These are phyloP conservation scores for Ptilonorhynchus violaceus DNA, from an alignment of 2,113 vertebrate genomes.

Conservation along the genomic window DNA sequence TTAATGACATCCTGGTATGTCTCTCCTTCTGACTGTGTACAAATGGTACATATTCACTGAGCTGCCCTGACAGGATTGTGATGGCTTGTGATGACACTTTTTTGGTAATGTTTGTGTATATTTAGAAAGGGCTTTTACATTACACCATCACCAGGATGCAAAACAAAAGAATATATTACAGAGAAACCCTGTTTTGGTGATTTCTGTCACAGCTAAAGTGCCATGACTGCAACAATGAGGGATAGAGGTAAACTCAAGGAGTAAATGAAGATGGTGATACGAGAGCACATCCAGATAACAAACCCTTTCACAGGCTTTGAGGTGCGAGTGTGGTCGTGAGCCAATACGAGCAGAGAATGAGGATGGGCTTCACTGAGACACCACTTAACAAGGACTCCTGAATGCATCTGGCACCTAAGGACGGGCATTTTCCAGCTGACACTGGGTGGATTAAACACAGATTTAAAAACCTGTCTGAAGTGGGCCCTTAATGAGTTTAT, in stretches of 20 bases:
- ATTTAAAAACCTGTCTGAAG: not conserved
- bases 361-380: not conserved
- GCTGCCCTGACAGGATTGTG: conserved; percentile 14
- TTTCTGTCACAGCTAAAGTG: conserved; percentile 7
- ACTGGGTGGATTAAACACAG: not conserved
- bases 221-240: not conserved
- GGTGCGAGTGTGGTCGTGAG: not conserved
- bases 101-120: not conserved
- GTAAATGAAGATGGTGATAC: not conserved
- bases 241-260: not conserved
- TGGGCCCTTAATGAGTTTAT: not conserved
- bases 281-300: not conserved
- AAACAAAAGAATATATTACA: conserved; percentile 24
- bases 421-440: not conserved
- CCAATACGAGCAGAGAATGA: not conserved
- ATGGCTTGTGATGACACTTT: conserved; percentile 31
- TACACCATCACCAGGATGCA: not conserved
- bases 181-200: conserved; percentile 43
- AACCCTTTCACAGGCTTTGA: not conserved
- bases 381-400: not conserved
- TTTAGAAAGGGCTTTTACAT: conserved; percentile 46
- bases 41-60: conserved; percentile 43
- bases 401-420: not conserved
- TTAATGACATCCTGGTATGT: conserved; percentile 39
- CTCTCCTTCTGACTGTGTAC: conserved; percentile 47